phyloP scores from a whole-genome alignment of 2,797 vertebrate species.

The Diglossa cyanea region DNA sequence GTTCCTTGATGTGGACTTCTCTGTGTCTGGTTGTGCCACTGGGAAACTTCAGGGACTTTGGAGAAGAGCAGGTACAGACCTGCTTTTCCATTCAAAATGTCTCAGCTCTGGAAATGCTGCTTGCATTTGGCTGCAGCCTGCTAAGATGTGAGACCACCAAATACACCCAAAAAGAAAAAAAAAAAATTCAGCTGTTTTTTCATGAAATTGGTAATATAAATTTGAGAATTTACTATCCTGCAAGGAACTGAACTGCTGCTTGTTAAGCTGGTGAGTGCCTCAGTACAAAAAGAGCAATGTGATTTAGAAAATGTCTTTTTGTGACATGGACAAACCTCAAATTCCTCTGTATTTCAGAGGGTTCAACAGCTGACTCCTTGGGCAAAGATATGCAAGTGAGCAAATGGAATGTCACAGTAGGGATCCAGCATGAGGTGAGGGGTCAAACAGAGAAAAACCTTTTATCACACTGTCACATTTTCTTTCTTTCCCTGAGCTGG shows the following conservation, averaged over 20 bases:
- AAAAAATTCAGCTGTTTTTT: background rate
- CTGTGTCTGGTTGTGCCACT: background rate
- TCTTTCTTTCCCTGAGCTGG: slow-evolving; percentile 43
- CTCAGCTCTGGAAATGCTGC: background rate
- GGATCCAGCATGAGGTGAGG: slow-evolving; percentile 38
- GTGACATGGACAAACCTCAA: background rate
- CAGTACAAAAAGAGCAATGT: background rate
- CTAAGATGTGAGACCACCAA: background rate
- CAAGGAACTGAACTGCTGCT: background rate
- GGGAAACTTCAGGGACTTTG: background rate
- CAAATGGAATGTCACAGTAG: slow-evolving; percentile 52
- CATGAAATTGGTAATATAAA: background rate
- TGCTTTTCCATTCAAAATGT: background rate
- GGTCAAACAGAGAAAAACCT: slow-evolving; percentile 60
- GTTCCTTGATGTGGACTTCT: background rate
- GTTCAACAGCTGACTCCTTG: background rate
- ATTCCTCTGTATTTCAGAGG: background rate
- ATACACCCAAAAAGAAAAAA: background rate
- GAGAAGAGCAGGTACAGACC: background rate
- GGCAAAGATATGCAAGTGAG: slow-evolving; percentile 20
- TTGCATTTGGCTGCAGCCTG: background rate
- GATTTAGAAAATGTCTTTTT: background rate
- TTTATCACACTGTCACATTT: slow-evolving; percentile 68
- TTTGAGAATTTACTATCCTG: background rate
- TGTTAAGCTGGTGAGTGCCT: background rate